phyloP scores from a whole-genome alignment of 2,888 invertebrate species.

The Rhyacophila evoluta region DNA sequence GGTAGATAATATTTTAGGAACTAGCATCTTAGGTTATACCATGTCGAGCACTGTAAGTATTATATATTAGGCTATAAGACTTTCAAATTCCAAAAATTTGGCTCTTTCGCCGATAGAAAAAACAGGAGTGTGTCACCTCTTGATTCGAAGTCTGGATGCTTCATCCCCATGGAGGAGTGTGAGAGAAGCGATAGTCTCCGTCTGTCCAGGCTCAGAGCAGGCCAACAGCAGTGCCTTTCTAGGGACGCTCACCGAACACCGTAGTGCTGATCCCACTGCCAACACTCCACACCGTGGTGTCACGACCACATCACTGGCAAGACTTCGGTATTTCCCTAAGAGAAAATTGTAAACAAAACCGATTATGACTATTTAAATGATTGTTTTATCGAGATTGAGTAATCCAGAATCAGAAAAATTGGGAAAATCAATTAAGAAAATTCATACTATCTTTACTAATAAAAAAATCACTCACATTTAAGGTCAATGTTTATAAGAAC shows the following conservation, averaged over 20 bases:
- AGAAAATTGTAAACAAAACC: too few species aligned
- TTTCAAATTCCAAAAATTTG: too few species aligned
- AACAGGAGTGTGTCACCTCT: constrained; percentile 38
- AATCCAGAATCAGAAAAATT: too few species aligned
- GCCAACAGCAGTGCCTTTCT: constrained; percentile 43
- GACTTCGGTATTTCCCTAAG: constrained; percentile 50
- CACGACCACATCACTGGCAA: constrained; percentile 43
- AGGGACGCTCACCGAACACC: constrained; percentile 48
- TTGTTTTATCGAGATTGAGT: too few species aligned
- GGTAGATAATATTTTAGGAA: too few species aligned
- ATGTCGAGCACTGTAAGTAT: too few species aligned
- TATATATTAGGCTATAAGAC: too few species aligned
- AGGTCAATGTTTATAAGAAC: constrained; percentile 49
- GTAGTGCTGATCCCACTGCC: constrained; percentile 26
- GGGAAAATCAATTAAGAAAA: too few species aligned
- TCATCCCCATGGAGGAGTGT: constrained; percentile 51
- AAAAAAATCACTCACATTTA: constrained; percentile 46
- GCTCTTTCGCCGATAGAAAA: too few species aligned
- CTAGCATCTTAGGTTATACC: too few species aligned
- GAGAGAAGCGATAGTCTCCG: constrained; percentile 48
- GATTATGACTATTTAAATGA: not conserved
- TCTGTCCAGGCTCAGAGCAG: constrained; percentile 40
- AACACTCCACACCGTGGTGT: constrained; percentile 39
- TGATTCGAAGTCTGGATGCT: constrained; percentile 46
- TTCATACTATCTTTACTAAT: too few species aligned